Evolutionary conservation across 2,888 invertebrate genomes (phyloP), one percentile per base, ranked within the genome.

Genomic region (Ligdia adustata): DNA sequence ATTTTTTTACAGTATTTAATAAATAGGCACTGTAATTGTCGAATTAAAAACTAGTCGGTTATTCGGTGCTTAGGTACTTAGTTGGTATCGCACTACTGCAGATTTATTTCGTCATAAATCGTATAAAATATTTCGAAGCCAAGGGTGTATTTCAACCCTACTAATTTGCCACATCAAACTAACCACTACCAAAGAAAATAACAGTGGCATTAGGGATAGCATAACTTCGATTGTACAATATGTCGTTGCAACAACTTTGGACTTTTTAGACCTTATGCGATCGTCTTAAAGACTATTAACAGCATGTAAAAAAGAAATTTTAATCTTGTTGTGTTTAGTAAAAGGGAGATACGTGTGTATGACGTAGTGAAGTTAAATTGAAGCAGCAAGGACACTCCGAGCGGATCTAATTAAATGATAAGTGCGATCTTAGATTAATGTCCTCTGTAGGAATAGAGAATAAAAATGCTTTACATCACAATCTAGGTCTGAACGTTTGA

Each of bases 331-430:
- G 35, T 40, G 29, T 35, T 43, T 39, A 29, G 29, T 69, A 67
- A 75, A 78, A 75, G 80, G 80, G 81, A 79, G 79, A 74, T 79
- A 83, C 84, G 88, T 89, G 89, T 88, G 84, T 88, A 89, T 89
- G 90, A 89, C 90, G 79, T 87, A 87, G 75, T 88, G 88, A 89
- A 88, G 87, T 88, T 86, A 88, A 89, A 89, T 87, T 87, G 86
- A 86, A 87, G 79, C 82, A 77, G 62, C 83, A 80, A 84, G 82
- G 81, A 80, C 80, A 79, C 79, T 71, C 81, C 65, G 77, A 77
- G 72, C 77, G 79, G 89, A 90, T 90, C 86, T 89, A 89, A 90
- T 90, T 90, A 90, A 89, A 89, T 87, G 89, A 90, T 90, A 89
- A 88, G 79, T 79, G 57, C 63, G 77, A 87, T 89, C 79, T 85